Evolutionary conservation across 92 coral and sea anemone species (phyloP), one percentile per base, ranked within the genome.

Genomic region (Pocillopora grandis): DNA sequence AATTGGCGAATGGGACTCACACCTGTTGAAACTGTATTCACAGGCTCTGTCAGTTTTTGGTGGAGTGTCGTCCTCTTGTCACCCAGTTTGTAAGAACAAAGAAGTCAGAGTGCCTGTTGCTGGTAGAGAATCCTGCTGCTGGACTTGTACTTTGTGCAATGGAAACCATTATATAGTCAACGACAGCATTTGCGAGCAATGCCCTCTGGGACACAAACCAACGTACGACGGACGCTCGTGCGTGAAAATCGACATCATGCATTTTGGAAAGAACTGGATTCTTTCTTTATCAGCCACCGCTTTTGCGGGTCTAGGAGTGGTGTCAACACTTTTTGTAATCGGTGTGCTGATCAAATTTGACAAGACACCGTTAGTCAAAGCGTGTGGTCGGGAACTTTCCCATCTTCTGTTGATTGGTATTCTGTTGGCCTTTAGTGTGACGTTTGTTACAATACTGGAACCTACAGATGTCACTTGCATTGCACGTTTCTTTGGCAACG

Each of bases 331-430:
- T 16, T 94, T 92, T 36, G 93, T 94, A 5, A 92, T 89, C 58
- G 63, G 79, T 10, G 89, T 96, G 78, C 88, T 96, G 56, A 87
- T 90, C 27, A 95, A 83, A 72, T 90, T 84, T 62, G 93, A 94
- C 84, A 76, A 90, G 62, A 96, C 99, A 18, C 99, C 99, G 12
- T 86, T 96, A 48, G 98, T 96, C 10, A 96, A 96, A 70, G 99
- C 99, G 2, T 96, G 92, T 17, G 99, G 99, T 2, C 94, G 99
- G 3, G 99, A 96, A 60, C 86, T 96, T 58, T 94, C 99, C 15
- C 94, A 91, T 70, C 86, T 92, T 56, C 83, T 96, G 76, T 89
- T 96, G 33, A 70, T 90, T 59, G 97, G 99, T 12, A 92, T 96
- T 35, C 84, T 94, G 27, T 16, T 94, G 21, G 95, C 93, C 56